These are phyloP conservation scores for Geopemphigus sp. DNA, from an alignment of 1,140 invertebrate species.

Conservation along the genomic window DNA sequence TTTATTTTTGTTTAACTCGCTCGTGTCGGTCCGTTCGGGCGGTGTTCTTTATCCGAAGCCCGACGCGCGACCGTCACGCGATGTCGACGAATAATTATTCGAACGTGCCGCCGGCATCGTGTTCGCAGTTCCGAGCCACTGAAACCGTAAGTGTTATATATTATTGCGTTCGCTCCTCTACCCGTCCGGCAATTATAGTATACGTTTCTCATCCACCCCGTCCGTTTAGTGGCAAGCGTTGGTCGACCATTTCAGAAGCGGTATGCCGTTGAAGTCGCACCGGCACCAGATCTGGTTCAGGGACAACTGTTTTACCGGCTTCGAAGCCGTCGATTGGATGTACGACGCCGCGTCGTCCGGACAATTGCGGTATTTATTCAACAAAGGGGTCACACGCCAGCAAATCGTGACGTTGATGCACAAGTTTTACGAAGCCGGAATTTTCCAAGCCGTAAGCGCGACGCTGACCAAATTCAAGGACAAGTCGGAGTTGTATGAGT, in stretches of 20 bases:
- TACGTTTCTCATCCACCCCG: not conserved
- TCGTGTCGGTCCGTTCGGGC: not conserved
- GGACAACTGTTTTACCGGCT: conserved; percentile 37
- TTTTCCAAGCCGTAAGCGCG: conserved; percentile 35
- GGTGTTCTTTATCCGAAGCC: not conserved
- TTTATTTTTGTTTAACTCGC: not conserved
- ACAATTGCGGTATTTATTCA: conserved; percentile 31
- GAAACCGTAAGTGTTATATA: conserved; percentile 35
- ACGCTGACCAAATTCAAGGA: conserved; percentile 29
- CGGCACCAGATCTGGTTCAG: conserved; percentile 35
- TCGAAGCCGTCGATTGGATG: conserved; percentile 45
- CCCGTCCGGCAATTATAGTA: too few species aligned
- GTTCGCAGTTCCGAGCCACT: conserved; percentile 33
- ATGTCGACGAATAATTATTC: not conserved
- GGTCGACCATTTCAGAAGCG: conserved; percentile 30
- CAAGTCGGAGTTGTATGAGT: conserved; percentile 34
- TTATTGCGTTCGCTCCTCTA: not conserved
- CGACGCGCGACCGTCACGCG: not conserved
- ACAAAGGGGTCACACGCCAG: conserved; percentile 42
- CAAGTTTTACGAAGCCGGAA: conserved; percentile 29
- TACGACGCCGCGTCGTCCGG: conserved; percentile 22
- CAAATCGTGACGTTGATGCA: conserved; percentile 28
- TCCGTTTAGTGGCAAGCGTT: conserved; percentile 25
- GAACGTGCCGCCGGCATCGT: conserved; percentile 10
- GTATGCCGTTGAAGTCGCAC: conserved; percentile 37